phyloP scores from a whole-genome alignment of 2,797 vertebrate genomes.

The Danionella dracula region DNA sequence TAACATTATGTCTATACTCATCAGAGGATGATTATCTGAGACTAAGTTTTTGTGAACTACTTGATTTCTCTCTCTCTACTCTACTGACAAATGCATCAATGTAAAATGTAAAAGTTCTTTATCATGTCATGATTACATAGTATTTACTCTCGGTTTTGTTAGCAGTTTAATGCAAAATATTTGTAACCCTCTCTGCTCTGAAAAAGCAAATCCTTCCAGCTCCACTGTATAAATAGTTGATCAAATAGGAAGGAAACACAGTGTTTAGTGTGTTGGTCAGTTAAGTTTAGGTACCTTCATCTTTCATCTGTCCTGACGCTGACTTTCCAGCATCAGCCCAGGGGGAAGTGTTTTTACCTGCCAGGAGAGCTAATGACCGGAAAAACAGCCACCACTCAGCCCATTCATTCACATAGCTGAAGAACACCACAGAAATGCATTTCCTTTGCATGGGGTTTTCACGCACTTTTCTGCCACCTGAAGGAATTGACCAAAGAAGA shows the following conservation, averaged over 20 bases:
- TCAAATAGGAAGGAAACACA: conserved; percentile 57
- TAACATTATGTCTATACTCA: no score
- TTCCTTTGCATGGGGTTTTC: not conserved
- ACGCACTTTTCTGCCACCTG: no score
- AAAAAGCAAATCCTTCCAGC: conserved; percentile 40
- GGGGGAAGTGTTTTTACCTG: conserved; percentile 23
- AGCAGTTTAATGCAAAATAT: no score
- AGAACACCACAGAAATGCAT: not conserved
- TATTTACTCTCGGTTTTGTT: no score
- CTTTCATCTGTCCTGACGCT: conserved; percentile 52
- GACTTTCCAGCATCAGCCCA: conserved; percentile 13
- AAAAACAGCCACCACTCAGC: not conserved
- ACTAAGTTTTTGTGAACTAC: no score
- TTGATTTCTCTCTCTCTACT: no score
- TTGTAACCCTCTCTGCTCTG: not conserved
- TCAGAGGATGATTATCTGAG: no score
- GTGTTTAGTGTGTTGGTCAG: conserved; percentile 42
- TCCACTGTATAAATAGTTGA: conserved; percentile 59
- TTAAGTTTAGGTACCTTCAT: conserved; percentile 48
- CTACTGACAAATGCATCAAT: no score
- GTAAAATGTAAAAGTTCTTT: no score
- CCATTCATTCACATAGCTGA: conserved; percentile 6
- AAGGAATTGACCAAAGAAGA: no score
- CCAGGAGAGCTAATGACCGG: conserved; percentile 1
- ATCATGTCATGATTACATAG: no score